phyloP scores from a whole-genome alignment of 1,140 invertebrate species.

The Oryctes rhinoceros region DNA sequence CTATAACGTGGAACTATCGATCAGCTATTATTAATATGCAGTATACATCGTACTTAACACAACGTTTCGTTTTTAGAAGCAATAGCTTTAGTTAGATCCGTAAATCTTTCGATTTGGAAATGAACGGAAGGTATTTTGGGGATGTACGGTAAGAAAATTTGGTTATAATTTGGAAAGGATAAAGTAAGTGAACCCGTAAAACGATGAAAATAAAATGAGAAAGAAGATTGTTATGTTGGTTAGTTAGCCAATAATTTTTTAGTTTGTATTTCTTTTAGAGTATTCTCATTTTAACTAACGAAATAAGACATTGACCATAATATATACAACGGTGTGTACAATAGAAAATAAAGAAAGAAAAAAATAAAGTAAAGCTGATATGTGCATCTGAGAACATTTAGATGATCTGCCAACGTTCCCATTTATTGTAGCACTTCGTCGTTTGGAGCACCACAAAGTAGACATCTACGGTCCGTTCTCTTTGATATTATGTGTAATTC shows the following conservation, averaged over 20 bases:
- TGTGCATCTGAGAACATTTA: conserved; percentile 22
- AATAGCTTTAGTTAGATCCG: no score
- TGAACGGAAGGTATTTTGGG: no score
- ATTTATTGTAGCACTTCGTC: neutral
- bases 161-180: no score
- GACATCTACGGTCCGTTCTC: no score
- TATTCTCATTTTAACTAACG: neutral
- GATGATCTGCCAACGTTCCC: neutral
- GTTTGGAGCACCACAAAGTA: neutral
- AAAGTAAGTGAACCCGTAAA: neutral
- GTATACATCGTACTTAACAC: no score
- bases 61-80: no score
- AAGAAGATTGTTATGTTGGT: neutral
- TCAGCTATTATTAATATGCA: no score
- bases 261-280: neutral
- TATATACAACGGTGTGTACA: conserved; percentile 3
- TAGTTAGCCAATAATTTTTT: neutral
- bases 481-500: no score
- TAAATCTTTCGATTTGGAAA: no score
- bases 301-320: neutral
- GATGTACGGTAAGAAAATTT: no score
- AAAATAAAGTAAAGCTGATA: conserved; percentile 38
- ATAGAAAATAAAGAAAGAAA: conserved; percentile 38
- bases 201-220: neutral
- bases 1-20: no score